Conservation (phyloP, 1,140 invertebrate species). For the Bombus sylvicola region DNA sequence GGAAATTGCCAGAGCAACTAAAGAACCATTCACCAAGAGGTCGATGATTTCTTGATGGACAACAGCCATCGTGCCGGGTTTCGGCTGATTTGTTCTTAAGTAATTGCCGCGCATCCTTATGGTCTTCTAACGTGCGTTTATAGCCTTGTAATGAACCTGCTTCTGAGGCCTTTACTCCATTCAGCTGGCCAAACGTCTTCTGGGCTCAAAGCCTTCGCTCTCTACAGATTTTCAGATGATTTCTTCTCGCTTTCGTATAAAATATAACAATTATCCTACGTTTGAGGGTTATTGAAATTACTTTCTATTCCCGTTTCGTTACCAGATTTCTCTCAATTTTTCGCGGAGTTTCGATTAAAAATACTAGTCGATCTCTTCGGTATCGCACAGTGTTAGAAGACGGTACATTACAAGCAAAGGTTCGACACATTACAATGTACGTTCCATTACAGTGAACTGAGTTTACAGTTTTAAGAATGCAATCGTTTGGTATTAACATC, state of each 20-base stretch:
- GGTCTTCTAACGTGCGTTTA: constrained; percentile 78
- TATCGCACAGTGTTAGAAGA: too few relatives aligned
- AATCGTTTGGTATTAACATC: not conserved
- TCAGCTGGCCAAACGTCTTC: constrained; percentile 29
- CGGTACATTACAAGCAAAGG: not conserved
- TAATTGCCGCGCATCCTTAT: constrained; percentile 78
- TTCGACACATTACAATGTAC: too few relatives aligned
- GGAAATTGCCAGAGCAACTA: constrained; percentile 36
- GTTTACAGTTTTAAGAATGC: not conserved
- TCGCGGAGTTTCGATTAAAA: not conserved
- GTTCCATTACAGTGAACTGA: too few relatives aligned
- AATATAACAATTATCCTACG: not conserved
- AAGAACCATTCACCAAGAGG: constrained; percentile 48
- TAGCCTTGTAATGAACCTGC: constrained; percentile 80
- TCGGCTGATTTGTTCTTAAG: constrained; percentile 80
- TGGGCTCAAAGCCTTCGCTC: not conserved
- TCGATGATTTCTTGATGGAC: constrained; percentile 68
- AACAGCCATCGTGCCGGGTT: constrained; percentile 67
- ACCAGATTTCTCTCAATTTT: not conserved
- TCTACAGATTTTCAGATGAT: not conserved
- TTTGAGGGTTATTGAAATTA: constrained; percentile 7
- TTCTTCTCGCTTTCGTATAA: not conserved
- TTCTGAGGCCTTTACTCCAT: constrained; percentile 73
- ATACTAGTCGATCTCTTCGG: not conserved
- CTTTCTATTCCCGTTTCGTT: not conserved